Evolutionary conservation across 2,113 vertebrate species (phyloP).

Genomic region (Elephantulus edwardii): DNA sequence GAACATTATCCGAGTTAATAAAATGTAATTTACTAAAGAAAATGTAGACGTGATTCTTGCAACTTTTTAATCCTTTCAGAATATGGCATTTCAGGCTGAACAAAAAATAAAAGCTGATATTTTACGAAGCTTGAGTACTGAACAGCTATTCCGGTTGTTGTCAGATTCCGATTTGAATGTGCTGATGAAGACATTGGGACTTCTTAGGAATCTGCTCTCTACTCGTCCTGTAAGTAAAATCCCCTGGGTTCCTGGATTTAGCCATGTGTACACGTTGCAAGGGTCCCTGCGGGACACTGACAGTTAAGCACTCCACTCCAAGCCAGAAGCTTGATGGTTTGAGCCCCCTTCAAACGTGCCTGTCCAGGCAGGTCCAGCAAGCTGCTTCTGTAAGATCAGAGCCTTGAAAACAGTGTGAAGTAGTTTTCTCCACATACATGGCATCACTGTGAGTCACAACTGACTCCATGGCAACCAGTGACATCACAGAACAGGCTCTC

Average conservation of each 20-base stretch:
- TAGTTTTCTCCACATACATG: not conserved
- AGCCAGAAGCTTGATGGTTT: not conserved
- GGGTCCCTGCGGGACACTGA: not conserved
- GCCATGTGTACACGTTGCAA: not conserved
- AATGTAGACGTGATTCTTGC: constrained; percentile 59
- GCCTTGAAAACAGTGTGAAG: not conserved
- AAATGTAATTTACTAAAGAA: constrained; percentile 45
- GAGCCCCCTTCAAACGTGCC: not conserved
- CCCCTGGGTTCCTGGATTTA: not conserved
- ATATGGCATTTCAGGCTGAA: constrained; percentile 99
- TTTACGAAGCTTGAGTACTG: constrained; percentile 95
- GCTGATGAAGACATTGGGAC: constrained; percentile 97
- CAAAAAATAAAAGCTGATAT: constrained; percentile 99
- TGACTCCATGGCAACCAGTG: not conserved
- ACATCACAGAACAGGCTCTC: not conserved
- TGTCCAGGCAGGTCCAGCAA: not conserved
- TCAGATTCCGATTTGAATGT: constrained; percentile 98
- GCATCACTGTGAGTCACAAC: not conserved
- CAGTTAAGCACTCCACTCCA: not conserved
- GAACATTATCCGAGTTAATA: constrained; percentile 43
- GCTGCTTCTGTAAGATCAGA: not conserved
- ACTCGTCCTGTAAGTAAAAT: constrained; percentile 93
- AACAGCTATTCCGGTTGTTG: constrained; percentile 96
- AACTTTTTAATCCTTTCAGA: constrained; percentile 86
- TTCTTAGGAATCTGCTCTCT: constrained; percentile 97